Evolutionary conservation across 2,797 vertebrate genomes (phyloP), one percentile per base, ranked within the genome.

Genomic region (Lemur catta): DNA sequence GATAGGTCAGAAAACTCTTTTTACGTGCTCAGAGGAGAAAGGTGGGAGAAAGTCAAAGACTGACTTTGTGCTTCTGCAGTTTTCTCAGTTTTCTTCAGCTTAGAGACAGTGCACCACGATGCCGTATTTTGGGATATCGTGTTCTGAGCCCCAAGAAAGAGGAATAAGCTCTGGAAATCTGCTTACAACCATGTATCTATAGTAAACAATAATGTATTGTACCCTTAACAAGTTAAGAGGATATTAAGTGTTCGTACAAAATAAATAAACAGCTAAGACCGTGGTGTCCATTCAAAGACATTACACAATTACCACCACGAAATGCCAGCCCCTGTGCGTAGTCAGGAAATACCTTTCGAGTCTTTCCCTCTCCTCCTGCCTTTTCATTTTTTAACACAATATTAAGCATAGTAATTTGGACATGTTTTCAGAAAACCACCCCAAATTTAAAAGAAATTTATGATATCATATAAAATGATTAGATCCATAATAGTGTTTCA

Each of bases 281-380:
- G 6, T 17, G n/a, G n/a, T 15, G 22, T 35, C 22, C 38, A 10
- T 17, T 11, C 11, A 52, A 24, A 26, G n/a, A 2, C 17, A 26
- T 26, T n/a, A 11, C 46, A 2, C 6, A n/a, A 10, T 30, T 52
- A 22, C 41, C 26, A 15, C 24, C n/a, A 18, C n/a, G 18, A 30
- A 24, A 18, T 11, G 18, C 43, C 28, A n/a, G 2, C 2, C 22
- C 35, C 11, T 63, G 3, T 13, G 18, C 14, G 30, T 15, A 65
- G 11, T 15, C 33, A 72, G 35, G 9, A 38, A 30, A 4, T 7
- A 0, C 38, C 9, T 17, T 76, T 86, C 59, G 30, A 10, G 18
- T 50, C 15, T 20, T 28, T 5, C 4, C 2, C 33, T 38, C 11
- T 4, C 2, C 12, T 6, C 4, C 2, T 41, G 35, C 71, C 4